Evolutionary conservation across 1,140 invertebrate species (phyloP), one percentile per base, ranked within the genome.

Genomic region (Drosophila nigrodunni): DNA sequence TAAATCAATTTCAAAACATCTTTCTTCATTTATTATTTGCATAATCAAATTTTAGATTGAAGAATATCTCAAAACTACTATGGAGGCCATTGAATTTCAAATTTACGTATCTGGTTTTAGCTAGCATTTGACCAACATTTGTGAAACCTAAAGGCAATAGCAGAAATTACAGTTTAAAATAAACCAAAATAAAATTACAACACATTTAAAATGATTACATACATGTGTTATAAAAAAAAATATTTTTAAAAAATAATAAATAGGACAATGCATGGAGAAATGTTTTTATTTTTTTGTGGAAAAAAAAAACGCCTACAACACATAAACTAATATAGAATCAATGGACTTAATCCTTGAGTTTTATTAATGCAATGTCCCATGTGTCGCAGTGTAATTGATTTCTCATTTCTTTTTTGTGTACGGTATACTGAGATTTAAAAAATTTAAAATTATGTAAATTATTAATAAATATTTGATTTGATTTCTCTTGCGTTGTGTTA

Each of bases 21-120:
- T 69, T 54, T 64, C 37, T 54, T 64, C 37, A 25, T 57, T 44
- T 35, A 8, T 49, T 35, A 61, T 80, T 73, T 87, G 74, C 50
- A 62, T 74, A 57, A 76, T 66, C 64, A 80, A 78, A 61, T 68
- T 47, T 30, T 77, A 54, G 44, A 74, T 64, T 75, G 47, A 77
- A 78, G 78, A 74, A 65, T 73, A 78, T 81, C 71, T 67, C 18
- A 76, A 83, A 81, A 75, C 68, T 76, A 65, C 68, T 76, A 65
- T 66, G 15, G 57, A 89, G 86, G 86, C 86, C 68, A 72, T 89
- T 76, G 37, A 78, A 77, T 82, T 88, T 72, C 83, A 81, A 85
- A 73, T 73, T 89, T 89, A 89, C 85, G 85, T 89, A 89, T 89
- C 65, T 89, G 80, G 85, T 85, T 85, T 77, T 76, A 75, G 70